phyloP scores from a whole-genome alignment of 2,888 invertebrate species.

The Cenopis cana region DNA sequence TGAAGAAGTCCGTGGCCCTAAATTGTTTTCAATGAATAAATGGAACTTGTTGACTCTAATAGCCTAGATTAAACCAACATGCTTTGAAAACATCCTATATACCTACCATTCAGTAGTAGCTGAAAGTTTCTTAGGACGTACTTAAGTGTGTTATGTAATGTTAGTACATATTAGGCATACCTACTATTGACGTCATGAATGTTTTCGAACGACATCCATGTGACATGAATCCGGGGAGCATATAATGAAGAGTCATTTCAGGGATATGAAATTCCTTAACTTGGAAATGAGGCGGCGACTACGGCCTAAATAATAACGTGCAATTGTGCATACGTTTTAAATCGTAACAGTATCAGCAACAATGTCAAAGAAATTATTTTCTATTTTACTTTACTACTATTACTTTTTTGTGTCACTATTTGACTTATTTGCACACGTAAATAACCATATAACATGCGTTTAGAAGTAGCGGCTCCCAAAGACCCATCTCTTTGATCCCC shows the following conservation, averaged over 20 bases:
- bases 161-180: background rate
- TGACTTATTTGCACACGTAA: no score
- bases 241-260: conserved; percentile 34
- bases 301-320: conserved; percentile 16
- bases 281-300: conserved; percentile 29
- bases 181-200: conserved; percentile 19
- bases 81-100: background rate
- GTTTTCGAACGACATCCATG: conserved; percentile 26
- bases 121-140: background rate
- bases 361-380: no score
- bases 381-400: no score
- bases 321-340: background rate
- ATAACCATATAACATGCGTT: no score
- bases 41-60: conserved; percentile 29
- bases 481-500: no score
- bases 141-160: background rate
- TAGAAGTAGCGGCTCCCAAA: no score
- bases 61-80: background rate
- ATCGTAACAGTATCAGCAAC: no score
- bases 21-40: conserved; percentile 32
- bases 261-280: conserved; percentile 41
- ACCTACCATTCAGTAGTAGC: conserved; percentile 3
- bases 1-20: conserved; percentile 45
- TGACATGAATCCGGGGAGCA: conserved; percentile 37
- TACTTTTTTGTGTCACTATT: no score